Evolutionary conservation across 1,140 invertebrate genomes (phyloP).

Genomic region (Ridgeia piscesae): DNA sequence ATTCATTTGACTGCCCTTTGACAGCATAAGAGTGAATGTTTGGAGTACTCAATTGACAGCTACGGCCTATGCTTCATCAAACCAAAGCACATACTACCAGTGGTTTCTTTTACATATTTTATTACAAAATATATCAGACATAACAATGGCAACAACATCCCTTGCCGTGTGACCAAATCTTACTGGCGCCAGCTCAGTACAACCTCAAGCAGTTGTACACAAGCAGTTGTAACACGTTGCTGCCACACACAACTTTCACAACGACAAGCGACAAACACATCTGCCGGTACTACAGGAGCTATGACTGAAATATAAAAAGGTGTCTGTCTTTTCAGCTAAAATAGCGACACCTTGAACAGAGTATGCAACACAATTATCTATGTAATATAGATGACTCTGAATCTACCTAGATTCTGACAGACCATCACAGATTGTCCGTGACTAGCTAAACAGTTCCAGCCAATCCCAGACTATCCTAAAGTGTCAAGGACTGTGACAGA

Average conservation of each 20-base stretch:
- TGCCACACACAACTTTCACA: neutral
- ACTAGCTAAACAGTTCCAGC: too few species aligned
- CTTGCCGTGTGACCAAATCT: neutral
- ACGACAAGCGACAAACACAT: neutral
- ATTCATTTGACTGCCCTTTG: neutral
- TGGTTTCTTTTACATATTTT: neutral
- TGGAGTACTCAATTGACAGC: neutral
- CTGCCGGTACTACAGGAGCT: neutral
- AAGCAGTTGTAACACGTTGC: neutral
- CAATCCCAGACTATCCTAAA: too few species aligned
- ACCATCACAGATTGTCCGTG: neutral
- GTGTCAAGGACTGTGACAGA: too few species aligned
- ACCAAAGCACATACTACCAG: neutral
- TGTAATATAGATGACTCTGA: neutral
- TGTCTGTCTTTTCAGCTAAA: neutral
- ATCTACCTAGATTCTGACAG: neutral
- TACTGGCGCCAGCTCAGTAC: too few species aligned
- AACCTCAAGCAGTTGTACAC: neutral
- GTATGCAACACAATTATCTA: too few species aligned
- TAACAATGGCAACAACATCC: neutral
- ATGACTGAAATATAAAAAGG: constrained; percentile 1
- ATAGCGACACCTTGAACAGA: neutral
- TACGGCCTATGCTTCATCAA: neutral
- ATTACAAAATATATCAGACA: neutral
- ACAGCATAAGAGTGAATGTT: too few species aligned